A percentile compares a stretch with the other conserved stretches of the same genome.
Conservation (phyloP, 2,888 invertebrate species). For the Drosophila mimica region DNA sequence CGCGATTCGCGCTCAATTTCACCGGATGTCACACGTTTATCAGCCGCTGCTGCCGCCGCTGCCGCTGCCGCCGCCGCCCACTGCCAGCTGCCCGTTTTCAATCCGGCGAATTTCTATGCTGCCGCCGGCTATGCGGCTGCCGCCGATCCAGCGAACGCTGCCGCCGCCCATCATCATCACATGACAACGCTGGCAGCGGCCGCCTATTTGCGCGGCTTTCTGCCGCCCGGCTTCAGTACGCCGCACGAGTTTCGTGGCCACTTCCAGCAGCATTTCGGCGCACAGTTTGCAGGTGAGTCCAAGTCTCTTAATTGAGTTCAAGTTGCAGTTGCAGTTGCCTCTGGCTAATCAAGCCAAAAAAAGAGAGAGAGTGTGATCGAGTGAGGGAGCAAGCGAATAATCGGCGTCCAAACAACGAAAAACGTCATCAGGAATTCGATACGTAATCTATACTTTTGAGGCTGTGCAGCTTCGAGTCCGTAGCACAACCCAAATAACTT, state of each 20-base stretch:
- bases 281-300: constrained; percentile 82
- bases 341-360: constrained; percentile 26
- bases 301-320: background rate
- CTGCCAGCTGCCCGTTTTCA: constrained; percentile 85
- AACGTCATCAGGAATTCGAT: background rate
- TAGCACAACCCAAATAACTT: background rate
- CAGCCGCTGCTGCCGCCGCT: constrained; percentile 83
- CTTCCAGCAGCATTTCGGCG: constrained; percentile 85
- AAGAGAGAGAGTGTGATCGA: background rate
- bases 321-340: constrained; percentile 6
- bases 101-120: constrained; percentile 85
- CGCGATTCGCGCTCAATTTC: constrained; percentile 81
- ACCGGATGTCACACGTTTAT: constrained; percentile 82
- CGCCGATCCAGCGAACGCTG: constrained; percentile 80
- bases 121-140: constrained; percentile 85
- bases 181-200: constrained; percentile 85
- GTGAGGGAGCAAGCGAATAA: background rate
- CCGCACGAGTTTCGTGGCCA: constrained; percentile 85
- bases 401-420: background rate
- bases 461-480: background rate
- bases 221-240: constrained; percentile 85
- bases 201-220: constrained; percentile 84
- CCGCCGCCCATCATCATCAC: constrained; percentile 85
- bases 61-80: constrained; percentile 84
- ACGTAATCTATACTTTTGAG: background rate